Base-by-base conservation (phyloP, 2,888 invertebrate genomes). In the Podotricha telesiphe region DNA sequence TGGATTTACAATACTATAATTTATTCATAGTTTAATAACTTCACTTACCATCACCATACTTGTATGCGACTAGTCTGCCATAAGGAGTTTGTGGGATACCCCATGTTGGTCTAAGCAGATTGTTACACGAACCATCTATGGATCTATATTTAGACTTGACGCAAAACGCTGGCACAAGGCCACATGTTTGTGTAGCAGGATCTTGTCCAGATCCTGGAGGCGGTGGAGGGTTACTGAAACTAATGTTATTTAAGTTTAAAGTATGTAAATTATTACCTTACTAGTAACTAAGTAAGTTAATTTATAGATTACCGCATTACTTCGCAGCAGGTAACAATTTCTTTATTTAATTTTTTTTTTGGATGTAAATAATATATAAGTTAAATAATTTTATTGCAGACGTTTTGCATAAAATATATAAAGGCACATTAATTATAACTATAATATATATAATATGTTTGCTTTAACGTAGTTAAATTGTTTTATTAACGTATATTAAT, bases 71-170 rank as follows among this genome's bases (percentile, higher is more conserved):
- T 40, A 96, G 84, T 74, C 96, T 91, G 51, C 93, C 94, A 73
- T 96, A 96, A 0, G 95, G 95, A 0, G 95, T 95, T 78, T 96
- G 95, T 0, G 97, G 95, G 63, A 94, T 94, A 15, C 99, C 99
- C 94, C 96, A 95, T 8, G 95, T 94, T 0, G 99, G 97, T 76
- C 96, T 94, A 70, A 94, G 92, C 61, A 97, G 87, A 86, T 99
- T 99, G 86, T 99, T 99, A 84, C 99, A 99, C 0, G 98, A 95
- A 0, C 99, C 99, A 84, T 99, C 99, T 72, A 96, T 94, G 0
- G 96, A 73, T 19, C 93, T 93, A 85, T 98, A 98, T 63, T 95
- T 94, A 0, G 94, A 89, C 42, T 93, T 89, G 13, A 86, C 78
- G 73, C 95, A 94, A 72, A 86, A 84, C 0, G 92, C 84, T 0